A percentile compares a stretch with the other conserved stretches of the same genome.
phyloP scores from a whole-genome alignment of 2,797 vertebrate species.

The Enteromius thamalakanensis region DNA sequence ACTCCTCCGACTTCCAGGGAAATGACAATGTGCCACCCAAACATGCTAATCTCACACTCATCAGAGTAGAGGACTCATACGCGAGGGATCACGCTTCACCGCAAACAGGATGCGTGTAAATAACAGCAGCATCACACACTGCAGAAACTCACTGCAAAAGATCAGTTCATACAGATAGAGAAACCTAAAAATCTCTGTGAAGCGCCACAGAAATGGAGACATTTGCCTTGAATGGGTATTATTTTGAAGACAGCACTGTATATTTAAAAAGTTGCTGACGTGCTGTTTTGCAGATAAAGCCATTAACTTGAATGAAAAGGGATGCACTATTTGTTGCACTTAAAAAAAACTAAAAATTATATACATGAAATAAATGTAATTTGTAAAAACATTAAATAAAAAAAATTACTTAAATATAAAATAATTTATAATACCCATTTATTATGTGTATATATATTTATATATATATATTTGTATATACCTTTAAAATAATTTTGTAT shows the following conservation, averaged over 20 bases:
- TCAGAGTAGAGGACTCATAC: conserved; percentile 30
- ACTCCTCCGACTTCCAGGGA: conserved; percentile 47
- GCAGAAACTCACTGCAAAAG: conserved; percentile 8
- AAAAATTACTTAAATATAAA: too few species aligned
- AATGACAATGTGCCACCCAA: conserved; percentile 44
- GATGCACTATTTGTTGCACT: neutral
- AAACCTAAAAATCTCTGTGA: neutral
- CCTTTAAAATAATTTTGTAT: neutral
- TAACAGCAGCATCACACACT: conserved; percentile 1
- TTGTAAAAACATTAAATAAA: too few species aligned
- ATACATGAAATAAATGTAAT: too few species aligned
- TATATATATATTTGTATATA: too few species aligned
- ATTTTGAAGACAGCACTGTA: neutral
- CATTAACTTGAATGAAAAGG: neutral
- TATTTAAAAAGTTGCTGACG: neutral
- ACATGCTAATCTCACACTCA: conserved; percentile 41
- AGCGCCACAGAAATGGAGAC: conserved; percentile 1
- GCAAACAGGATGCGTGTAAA: conserved; percentile 42
- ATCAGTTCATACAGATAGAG: conserved; percentile 12
- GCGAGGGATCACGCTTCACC: conserved; percentile 17
- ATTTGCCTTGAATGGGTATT: neutral
- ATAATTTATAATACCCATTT: too few species aligned
- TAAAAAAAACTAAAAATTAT: neutral
- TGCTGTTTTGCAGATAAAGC: neutral
- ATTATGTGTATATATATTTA: too few species aligned